Evolutionary conservation across 2,888 invertebrate genomes (phyloP), one percentile per base, ranked within the genome.

Genomic region (Catocala nupta): DNA sequence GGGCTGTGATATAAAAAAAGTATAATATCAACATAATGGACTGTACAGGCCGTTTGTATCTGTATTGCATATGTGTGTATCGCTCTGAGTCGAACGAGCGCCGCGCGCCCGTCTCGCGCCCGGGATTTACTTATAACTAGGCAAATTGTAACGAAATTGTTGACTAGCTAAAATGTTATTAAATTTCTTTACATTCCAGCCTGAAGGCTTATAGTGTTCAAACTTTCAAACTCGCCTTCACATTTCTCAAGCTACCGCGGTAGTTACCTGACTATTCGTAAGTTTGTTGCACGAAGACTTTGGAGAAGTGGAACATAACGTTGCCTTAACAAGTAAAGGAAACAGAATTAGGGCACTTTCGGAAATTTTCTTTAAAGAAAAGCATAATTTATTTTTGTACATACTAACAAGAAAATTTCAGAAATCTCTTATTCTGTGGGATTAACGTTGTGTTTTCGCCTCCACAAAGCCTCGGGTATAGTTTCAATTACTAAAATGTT

Each of bases 1-100:
- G 96, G 96, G 96, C 96, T 96, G 96, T 96, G 96, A 96, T 96
- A 96, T 95, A 95, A 92, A 90, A n/a, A 72, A 89, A 86, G 78
- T 90, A 90, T 90, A 89, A 95, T 91, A 90, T 95, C 95, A 95
- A 95, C 95, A 95, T 95, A 90, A 95, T 95, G 91, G 95, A 95
- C 94, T 96, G 95, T 96, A 96, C 95, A 95, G 95, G 95, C 95
- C 95, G 95, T 95, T 95, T 90, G 95, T 95, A 90, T 95, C 92
- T 94, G 70, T 95, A 86, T 87, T 85, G 86, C 86, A 85, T 85
- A 75, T 83, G 78, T 88, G 82, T 90, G 81, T 85, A 78, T 80
- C 86, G 90, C 90, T 86, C 86, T 81, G 67, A 71, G 72, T 71
- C 78, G 78, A 11, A 11, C 67, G 60, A 53, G 50, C 59, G 58